Evolutionary conservation across 2,888 invertebrate species (phyloP).

Genomic region (Loripinus fragilis): DNA sequence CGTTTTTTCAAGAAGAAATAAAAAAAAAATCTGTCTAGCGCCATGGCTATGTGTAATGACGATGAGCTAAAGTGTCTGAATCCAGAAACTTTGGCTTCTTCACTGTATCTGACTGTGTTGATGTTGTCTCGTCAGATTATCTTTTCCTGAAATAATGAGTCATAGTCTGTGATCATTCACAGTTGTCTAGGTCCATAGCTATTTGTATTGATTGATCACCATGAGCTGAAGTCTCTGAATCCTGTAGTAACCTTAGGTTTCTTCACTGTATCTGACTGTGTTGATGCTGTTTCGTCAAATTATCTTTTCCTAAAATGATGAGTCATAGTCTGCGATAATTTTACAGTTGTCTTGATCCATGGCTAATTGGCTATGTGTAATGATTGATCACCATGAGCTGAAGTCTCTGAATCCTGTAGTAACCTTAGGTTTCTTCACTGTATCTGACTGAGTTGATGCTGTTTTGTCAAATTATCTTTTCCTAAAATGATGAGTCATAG

Average conservation of each 20-base stretch:
- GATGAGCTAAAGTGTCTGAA: slow-evolving; percentile 79
- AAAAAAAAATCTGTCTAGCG: no score
- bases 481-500: no score
- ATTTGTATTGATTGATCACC: no score
- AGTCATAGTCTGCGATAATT: no score
- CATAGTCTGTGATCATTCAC: no score
- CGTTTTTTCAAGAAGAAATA: no score
- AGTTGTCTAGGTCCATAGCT: no score
- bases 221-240: slow-evolving; percentile 78
- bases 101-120: slow-evolving; percentile 41
- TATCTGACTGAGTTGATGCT: slow-evolving; percentile 32
- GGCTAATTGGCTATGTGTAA: no score
- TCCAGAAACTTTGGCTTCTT: slow-evolving; percentile 67
- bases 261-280: slow-evolving; percentile 49
- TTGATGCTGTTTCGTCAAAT: slow-evolving; percentile 17
- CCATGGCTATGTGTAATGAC: no score
- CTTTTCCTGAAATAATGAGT: slow-evolving; percentile 50
- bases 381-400: slow-evolving; percentile 78
- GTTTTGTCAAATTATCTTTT: slow-evolving; percentile 34
- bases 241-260: slow-evolving; percentile 68
- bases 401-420: slow-evolving; percentile 77
- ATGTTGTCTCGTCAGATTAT: slow-evolving; percentile 16
- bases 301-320: slow-evolving; percentile 47
- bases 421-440: slow-evolving; percentile 66
- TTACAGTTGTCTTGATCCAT: no score